phyloP scores from a whole-genome alignment of 2,888 invertebrate species.

The Gibbula magus region DNA sequence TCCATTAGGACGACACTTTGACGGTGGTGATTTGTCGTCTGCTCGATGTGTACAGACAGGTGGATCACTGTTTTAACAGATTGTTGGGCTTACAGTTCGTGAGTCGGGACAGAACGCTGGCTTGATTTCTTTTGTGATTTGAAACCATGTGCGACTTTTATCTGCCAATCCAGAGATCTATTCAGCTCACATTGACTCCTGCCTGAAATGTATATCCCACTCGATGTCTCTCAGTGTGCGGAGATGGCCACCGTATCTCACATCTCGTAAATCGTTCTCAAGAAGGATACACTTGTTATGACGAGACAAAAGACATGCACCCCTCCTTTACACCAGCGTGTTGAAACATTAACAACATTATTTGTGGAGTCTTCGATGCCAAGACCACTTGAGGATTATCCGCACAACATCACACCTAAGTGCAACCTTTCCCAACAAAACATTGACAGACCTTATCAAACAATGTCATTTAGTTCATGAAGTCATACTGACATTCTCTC shows the following conservation, averaged over 20 bases:
- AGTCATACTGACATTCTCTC: no score
- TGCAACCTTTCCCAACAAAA: no score
- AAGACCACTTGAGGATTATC: no score
- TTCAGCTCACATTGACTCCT: constrained; percentile 15
- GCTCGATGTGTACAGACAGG: not conserved
- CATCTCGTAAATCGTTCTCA: not conserved
- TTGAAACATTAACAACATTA: no score
- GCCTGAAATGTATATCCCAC: not conserved
- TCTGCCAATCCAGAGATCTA: constrained; percentile 1
- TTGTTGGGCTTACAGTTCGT: not conserved
- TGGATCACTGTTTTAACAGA: not conserved
- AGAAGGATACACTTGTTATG: not conserved
- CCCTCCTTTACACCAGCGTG: no score
- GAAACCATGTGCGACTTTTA: constrained; percentile 11
- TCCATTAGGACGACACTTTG: not conserved
- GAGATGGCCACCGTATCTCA: not conserved
- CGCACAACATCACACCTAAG: no score
- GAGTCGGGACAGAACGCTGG: not conserved
- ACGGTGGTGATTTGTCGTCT: not conserved
- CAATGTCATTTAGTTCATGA: no score
- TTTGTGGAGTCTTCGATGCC: no score
- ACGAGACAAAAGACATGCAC: not conserved
- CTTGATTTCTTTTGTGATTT: not conserved
- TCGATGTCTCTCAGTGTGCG: not conserved
- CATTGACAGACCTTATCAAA: no score